These are phyloP conservation scores for Oryctolagus cuniculus DNA, from an alignment of 2,113 vertebrate genomes.

Conservation along the genomic window DNA sequence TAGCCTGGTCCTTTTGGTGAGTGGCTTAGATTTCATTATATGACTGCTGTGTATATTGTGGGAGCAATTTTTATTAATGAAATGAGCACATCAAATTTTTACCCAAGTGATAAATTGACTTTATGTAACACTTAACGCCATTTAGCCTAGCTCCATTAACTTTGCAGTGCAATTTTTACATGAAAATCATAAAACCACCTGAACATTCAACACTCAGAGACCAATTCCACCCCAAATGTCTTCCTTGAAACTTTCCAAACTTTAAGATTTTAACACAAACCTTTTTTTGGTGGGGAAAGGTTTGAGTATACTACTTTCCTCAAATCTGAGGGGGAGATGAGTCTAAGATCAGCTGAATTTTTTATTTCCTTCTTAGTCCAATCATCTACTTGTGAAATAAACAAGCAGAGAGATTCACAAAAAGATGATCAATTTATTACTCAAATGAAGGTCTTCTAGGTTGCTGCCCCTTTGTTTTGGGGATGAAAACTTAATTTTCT, in stretches of 20 bases:
- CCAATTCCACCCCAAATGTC: not conserved
- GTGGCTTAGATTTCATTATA: conserved; percentile 26
- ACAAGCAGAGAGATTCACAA: not conserved
- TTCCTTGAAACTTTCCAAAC: not conserved
- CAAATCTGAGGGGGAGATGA: not conserved
- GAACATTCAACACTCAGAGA: not conserved
- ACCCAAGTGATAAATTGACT: conserved; percentile 11
- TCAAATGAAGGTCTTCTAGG: not conserved
- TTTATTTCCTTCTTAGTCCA: conserved; percentile 10
- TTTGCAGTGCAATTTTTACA: not conserved
- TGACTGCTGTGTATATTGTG: not conserved
- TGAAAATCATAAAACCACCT: conserved; percentile 10
- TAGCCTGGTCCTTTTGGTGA: not conserved
- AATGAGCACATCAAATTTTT: conserved; percentile 18
- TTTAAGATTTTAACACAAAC: not conserved
- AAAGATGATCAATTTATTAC: not conserved
- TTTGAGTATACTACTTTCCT: conserved; percentile 1
- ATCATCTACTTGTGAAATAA: conserved; percentile 5
- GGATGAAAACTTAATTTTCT: not conserved
- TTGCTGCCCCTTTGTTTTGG: not conserved
- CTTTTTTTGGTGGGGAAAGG: not conserved
- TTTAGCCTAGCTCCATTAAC: not conserved
- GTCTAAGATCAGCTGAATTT: not conserved
- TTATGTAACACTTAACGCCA: conserved; percentile 16
- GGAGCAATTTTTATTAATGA: conserved; percentile 1